Conservation (phyloP, 1,140 invertebrate species). For the Augochlora pura region DNA sequence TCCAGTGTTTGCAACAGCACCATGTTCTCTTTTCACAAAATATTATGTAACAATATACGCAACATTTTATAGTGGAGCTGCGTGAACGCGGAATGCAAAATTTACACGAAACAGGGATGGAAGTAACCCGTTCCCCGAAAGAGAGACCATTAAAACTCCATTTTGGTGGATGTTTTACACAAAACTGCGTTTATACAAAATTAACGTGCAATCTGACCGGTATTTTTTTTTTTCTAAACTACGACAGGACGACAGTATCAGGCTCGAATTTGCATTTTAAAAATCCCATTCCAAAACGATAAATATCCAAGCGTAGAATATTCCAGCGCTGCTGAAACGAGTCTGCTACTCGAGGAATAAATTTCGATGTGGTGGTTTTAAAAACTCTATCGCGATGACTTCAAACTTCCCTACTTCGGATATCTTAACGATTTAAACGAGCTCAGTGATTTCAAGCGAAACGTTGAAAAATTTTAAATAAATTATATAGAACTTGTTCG, state of each 20-base stretch:
- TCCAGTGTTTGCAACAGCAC: no score
- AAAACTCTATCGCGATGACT: not conserved
- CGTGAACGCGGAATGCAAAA: not conserved
- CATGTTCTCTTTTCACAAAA: no score
- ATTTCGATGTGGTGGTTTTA: constrained; percentile 4
- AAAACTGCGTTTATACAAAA: not conserved
- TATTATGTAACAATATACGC: no score
- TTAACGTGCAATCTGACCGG: not conserved
- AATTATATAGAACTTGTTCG: no score
- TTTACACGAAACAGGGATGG: not conserved
- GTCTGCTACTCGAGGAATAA: constrained; percentile 8
- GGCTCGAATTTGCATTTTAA: constrained; percentile 4
- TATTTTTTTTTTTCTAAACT: not conserved
- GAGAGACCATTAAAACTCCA: not conserved
- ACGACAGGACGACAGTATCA: not conserved
- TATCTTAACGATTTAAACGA: not conserved
- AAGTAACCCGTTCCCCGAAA: not conserved
- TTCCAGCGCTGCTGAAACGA: constrained; percentile 9
- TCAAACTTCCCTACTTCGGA: not conserved
- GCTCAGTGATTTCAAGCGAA: not conserved
- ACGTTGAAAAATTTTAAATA: no score
- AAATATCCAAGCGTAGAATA: not conserved
- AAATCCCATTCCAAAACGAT: constrained; percentile 6
- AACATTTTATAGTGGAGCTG: no score
- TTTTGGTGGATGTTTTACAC: not conserved